Conservation (phyloP, 2,888 invertebrate genomes). For the Herminia tarsipennalis region DNA sequence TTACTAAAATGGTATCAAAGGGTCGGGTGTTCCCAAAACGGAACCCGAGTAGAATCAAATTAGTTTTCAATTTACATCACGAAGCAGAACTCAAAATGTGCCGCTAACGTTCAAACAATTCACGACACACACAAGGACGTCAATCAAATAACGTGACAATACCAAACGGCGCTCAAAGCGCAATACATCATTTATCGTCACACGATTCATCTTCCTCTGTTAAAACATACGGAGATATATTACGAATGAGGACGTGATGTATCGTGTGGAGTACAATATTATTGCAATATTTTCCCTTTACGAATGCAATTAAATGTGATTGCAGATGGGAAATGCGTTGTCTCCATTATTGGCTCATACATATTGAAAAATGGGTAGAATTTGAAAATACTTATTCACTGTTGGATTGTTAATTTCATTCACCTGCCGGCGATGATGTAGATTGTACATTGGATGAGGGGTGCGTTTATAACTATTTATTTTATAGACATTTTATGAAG, state of each 20-base stretch:
- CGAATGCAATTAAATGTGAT: no score
- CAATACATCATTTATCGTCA: slow-evolving; percentile 59
- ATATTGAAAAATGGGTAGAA: no score
- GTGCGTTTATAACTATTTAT: no score
- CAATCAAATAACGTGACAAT: slow-evolving; percentile 61
- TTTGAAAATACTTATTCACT: no score
- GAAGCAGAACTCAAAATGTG: slow-evolving; percentile 28
- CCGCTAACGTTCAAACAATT: slow-evolving; percentile 29
- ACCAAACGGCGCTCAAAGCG: slow-evolving; percentile 52
- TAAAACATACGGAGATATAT: slow-evolving; percentile 37
- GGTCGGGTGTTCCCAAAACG: no score
- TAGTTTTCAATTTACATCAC: slow-evolving; percentile 16
- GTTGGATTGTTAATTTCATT: no score
- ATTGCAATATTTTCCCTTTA: not conserved
- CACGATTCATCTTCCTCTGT: slow-evolving; percentile 43
- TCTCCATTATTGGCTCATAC: not conserved
- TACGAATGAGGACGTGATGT: not conserved
- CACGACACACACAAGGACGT: slow-evolving; percentile 40
- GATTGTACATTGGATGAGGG: no score
- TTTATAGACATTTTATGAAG: no score
- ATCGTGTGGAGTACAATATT: not conserved
- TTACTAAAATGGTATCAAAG: no score
- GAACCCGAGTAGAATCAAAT: slow-evolving; percentile 1
- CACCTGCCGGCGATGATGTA: no score
- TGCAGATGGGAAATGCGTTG: not conserved